Conservation (phyloP, 2,797 vertebrate genomes). For the Eospalax fontanierii region DNA sequence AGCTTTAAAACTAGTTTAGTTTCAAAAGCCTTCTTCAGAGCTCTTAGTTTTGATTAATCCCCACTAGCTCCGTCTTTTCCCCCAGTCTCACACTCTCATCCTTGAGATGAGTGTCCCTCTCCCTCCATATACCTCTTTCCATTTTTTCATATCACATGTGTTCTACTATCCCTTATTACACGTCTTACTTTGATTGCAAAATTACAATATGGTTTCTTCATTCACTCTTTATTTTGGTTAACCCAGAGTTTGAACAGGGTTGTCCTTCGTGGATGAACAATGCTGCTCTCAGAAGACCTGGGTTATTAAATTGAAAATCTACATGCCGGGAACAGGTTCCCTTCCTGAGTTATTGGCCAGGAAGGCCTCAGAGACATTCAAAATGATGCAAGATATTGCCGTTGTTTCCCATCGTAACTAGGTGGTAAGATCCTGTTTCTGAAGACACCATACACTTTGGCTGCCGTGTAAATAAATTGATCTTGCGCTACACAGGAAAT, state of each 20-base stretch:
- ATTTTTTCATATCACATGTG: neutral
- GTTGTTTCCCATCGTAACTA: neutral
- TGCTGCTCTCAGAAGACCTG: neutral
- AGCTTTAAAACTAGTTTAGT: no score
- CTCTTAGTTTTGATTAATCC: neutral
- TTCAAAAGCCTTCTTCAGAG: neutral
- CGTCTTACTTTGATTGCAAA: neutral
- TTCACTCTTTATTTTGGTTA: neutral
- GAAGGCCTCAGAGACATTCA: neutral
- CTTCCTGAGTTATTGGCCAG: neutral
- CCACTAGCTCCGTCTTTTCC: neutral
- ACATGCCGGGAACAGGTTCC: neutral
- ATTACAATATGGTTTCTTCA: neutral
- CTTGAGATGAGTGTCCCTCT: no score
- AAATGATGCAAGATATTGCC: neutral
- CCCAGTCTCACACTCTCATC: neutral
- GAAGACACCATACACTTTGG: neutral
- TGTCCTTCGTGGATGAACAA: neutral
- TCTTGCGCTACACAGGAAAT: neutral
- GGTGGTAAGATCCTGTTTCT: neutral
- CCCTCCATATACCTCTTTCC: neutral
- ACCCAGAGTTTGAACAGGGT: no score
- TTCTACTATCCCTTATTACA: neutral
- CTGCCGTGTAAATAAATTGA: neutral
- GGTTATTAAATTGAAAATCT: neutral